Conservation (phyloP, 1,140 invertebrate species). For the Pseudomyrmex dendroicus region DNA sequence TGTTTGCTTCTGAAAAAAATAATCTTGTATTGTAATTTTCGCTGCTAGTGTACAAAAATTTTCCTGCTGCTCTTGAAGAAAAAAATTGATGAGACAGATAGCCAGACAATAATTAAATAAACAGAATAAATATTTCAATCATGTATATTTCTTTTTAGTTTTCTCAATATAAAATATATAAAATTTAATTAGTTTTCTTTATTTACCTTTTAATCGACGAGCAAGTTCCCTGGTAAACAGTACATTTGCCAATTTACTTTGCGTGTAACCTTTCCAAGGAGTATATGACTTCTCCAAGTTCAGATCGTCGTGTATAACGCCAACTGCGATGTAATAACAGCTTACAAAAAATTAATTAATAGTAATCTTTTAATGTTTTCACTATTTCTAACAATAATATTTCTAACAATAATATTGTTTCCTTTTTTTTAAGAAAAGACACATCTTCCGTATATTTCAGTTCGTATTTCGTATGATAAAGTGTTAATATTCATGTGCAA, state of each 20-base stretch:
- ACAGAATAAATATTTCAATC: background rate
- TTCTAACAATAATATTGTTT: too few species aligned
- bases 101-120: too few species aligned
- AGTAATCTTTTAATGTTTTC: background rate
- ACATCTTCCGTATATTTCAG: too few species aligned
- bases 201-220: constrained; percentile 85
- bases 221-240: constrained; percentile 89
- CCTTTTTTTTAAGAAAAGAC: too few species aligned
- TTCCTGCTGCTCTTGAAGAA: too few species aligned
- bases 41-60: too few species aligned
- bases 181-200: constrained; percentile 6
- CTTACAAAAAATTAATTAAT: background rate
- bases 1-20: constrained; percentile 77
- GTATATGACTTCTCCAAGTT: constrained; percentile 88
- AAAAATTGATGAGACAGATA: too few species aligned
- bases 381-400: background rate
- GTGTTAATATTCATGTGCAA: constrained; percentile 78
- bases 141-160: background rate
- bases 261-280: constrained; percentile 87
- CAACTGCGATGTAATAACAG: constrained; percentile 77
- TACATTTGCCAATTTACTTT: constrained; percentile 92
- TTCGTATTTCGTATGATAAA: too few species aligned
- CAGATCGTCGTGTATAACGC: constrained; percentile 89
- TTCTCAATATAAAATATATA: background rate
- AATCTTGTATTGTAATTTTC: background rate